Base-by-base conservation (phyloP, 2,888 invertebrate genomes). In the Phortica okadai region DNA sequence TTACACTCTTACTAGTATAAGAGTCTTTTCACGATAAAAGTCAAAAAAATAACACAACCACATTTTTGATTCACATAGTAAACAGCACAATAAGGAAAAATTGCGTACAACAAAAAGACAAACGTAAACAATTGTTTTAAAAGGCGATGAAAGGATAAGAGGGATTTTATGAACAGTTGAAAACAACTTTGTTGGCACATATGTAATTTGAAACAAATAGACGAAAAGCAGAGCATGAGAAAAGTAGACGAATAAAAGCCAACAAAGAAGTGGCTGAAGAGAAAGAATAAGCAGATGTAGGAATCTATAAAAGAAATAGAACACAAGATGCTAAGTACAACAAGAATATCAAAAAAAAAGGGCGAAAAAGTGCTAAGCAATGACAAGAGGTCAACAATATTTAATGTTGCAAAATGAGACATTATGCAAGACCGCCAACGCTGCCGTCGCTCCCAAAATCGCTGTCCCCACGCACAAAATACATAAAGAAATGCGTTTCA, bases 111-210 rank as follows among this genome's bases (percentile, higher is more conserved):
- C 59, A 59, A 59, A 2, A 59, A 1, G 25, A 59, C 14, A 59
- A 16, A 59, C 21, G 25, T 59, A 21, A 59, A 21, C 16, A 59
- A 8, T 25, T 21, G 2, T 21, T 14, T 21, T 10, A 59, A 59
- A 21, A 16, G 25, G 8, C 16, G 10, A 6, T 14, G 10, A 69
- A 86, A 84, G 86, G 80, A 80, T 81, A 80, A 85, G 86, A 85
- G 81, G 83, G 84, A 87, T 85, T 85, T 85, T 85, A 85, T 85
- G 86, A 76, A 79, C 85, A 86, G 83, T 85, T 82, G 87, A 81
- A 80, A 79, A 79, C 74, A 80, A 79, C 80, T 87, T 85, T 85
- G 87, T 85, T 84, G 87, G 82, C 87, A 86, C 85, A 84, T 86
- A n/a, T n/a, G n/a, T n/a, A 83, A 87, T 85, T 86, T 83, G 86